Percentiles rank a stretch among this genome's conserved stretches.
phyloP scores from a whole-genome alignment of 2,113 vertebrate species.

The Orthonyx spaldingii region DNA sequence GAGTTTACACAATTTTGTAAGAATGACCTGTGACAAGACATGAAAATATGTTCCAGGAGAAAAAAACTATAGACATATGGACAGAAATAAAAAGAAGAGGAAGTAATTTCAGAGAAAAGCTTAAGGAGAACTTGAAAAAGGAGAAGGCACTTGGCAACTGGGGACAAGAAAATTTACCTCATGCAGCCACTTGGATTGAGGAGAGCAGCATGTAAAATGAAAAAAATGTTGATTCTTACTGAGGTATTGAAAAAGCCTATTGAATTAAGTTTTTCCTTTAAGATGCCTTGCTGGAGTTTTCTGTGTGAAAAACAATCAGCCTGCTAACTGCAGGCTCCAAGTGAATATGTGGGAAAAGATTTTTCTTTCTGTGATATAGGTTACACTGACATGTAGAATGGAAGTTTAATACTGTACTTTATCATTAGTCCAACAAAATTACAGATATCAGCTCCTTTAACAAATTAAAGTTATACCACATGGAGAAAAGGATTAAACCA shows the following conservation, averaged over 20 bases:
- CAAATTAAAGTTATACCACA: slow-evolving; percentile 26
- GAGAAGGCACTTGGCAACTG: background rate
- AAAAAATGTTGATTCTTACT: slow-evolving; percentile 1
- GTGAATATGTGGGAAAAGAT: background rate
- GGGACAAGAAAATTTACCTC: slow-evolving; percentile 32
- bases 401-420: slow-evolving; percentile 21
- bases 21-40: background rate
- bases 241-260: background rate
- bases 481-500: slow-evolving; percentile 34
- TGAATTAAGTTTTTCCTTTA: slow-evolving; percentile 22
- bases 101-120: slow-evolving; percentile 4
- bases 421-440: slow-evolving; percentile 40
- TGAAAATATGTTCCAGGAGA: background rate
- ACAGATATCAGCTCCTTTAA: slow-evolving; percentile 12
- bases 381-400: background rate
- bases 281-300: background rate
- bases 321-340: background rate
- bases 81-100: background rate
- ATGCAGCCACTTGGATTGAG: background rate
- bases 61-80: background rate
- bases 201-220: background rate
- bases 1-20: background rate
- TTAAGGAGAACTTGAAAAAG: background rate
- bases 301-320: background rate
- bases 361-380: background rate